A percentile compares a stretch with the other conserved stretches of the same genome.
Evolutionary conservation across 2,888 invertebrate genomes (phyloP).

Genomic region (Tyria jacobaeae): DNA sequence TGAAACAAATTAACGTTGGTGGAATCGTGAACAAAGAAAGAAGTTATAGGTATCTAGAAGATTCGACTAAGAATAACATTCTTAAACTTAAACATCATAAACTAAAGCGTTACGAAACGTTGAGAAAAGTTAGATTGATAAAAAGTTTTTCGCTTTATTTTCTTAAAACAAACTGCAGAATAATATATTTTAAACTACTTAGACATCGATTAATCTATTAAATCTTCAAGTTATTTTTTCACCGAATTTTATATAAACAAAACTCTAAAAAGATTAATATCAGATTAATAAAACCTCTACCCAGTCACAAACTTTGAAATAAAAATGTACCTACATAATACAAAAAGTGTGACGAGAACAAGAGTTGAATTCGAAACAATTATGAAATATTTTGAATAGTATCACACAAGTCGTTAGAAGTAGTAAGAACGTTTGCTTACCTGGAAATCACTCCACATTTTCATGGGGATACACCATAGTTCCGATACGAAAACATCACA

Average conservation of each 20-base stretch:
- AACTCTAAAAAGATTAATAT: conserved; percentile 15
- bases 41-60: conserved; percentile 1
- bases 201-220: background rate
- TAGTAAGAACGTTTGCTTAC: conserved; percentile 61
- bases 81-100: background rate
- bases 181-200: conserved; percentile 13
- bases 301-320: conserved; percentile 30
- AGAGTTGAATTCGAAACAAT: conserved; percentile 53
- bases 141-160: background rate
- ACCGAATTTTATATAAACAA: conserved; percentile 25
- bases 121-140: background rate
- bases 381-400: conserved; percentile 34
- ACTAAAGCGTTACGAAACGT: background rate
- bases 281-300: conserved; percentile 16
- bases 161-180: conserved; percentile 13
- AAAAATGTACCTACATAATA: conserved; percentile 40
- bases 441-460: conserved; percentile 87
- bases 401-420: conserved; percentile 19
- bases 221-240: conserved; percentile 26
- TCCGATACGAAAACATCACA: conserved; percentile 86
- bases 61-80: background rate
- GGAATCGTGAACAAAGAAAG: conserved; percentile 28
- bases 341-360: conserved; percentile 48
- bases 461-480: conserved; percentile 86
- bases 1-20: conserved; percentile 8